Evolutionary conservation across 2,888 invertebrate species (phyloP), one percentile per base, ranked within the genome.

Genomic region (Julus scanicus): DNA sequence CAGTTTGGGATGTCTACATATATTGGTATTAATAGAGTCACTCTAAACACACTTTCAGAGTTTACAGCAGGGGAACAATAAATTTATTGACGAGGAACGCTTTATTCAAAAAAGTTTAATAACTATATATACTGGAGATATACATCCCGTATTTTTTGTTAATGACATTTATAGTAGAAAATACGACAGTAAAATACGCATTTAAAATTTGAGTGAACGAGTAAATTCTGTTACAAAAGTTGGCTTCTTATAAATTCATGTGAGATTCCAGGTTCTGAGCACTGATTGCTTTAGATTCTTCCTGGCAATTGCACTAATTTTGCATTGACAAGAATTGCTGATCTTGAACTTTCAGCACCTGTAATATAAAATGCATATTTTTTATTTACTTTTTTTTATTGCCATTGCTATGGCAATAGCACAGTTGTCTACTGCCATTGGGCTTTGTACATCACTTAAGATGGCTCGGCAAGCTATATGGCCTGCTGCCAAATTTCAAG

Each of bases 111-210:
- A 20, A 71, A 71, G 20, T 71, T 71, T 71, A 71, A 29, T 71
- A 71, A 20, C 9, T 71, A 29, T 44, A 44, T 1, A 8, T n/a
- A n/a, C n/a, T n/a, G 44, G 8, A 44, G 71, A 71, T 20, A 71
- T 71, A 71, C 71, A 71, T 6, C 29, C 71, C 29, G n/a, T 29
- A 71, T 29, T 71, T 29, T 71, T 71, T 4, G 29, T 71, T 71
- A 29, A 71, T 71, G 29, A 71, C 71, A 71, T 71, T 71, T 71
- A 71, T 71, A 71, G 71, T 71, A 71, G 71, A 71, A 71, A 71
- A 71, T 29, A 71, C 2, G 29, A 20, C 20, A 71, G 2, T 11
- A 20, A 8, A 11, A n/a, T 29, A 71, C 71, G n/a, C 13, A 29
- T 29, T 71, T 29, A 71, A 71, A 29, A 29, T 29, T 29, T 20